These are phyloP conservation scores for Pangasianodon hypophthalmus DNA, from an alignment of 2,113 vertebrate genomes.

Conservation along the genomic window DNA sequence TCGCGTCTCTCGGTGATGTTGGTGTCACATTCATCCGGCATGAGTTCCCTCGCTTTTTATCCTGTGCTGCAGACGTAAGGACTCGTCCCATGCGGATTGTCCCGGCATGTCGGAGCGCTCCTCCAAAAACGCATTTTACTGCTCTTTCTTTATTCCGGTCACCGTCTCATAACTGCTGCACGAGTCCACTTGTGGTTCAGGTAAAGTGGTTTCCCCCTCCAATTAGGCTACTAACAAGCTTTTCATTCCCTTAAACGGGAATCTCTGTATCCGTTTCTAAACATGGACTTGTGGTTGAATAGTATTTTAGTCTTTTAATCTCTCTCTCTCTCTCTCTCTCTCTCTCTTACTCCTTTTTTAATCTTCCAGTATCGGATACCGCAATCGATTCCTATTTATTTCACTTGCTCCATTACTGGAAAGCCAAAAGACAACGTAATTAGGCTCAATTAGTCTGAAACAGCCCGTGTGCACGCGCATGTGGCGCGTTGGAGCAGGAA, in stretches of 20 bases:
- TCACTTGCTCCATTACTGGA: conserved; percentile 40
- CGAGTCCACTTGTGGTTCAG: conserved; percentile 18
- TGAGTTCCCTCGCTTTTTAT: conserved; percentile 69
- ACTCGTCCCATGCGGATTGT: conserved; percentile 72
- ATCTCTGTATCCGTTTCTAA: conserved; percentile 17
- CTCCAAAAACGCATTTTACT: conserved; percentile 62
- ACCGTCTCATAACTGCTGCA: conserved; percentile 31
- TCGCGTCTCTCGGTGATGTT: conserved; percentile 54
- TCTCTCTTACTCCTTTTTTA: conserved; percentile 25
- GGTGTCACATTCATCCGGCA: conserved; percentile 55
- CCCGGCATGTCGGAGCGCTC: conserved; percentile 63
- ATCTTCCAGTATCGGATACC: conserved; percentile 49
- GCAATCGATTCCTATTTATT: conserved; percentile 50
- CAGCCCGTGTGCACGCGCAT: conserved; percentile 12
- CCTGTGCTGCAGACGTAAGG: conserved; percentile 71
- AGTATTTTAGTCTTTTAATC: conserved; percentile 35
- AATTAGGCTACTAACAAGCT: conserved; percentile 2
- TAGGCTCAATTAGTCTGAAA: conserved; percentile 47
- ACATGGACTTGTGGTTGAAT: conserved; percentile 19
- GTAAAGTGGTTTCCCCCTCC: not conserved
- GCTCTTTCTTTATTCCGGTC: conserved; percentile 40
- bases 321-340: not conserved
- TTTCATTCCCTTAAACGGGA: conserved; percentile 45
- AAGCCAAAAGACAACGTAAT: conserved; percentile 45
- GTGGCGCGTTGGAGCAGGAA: not conserved